Conservation (phyloP, 1,140 invertebrate genomes). For the Atopsyche davidsoni region DNA sequence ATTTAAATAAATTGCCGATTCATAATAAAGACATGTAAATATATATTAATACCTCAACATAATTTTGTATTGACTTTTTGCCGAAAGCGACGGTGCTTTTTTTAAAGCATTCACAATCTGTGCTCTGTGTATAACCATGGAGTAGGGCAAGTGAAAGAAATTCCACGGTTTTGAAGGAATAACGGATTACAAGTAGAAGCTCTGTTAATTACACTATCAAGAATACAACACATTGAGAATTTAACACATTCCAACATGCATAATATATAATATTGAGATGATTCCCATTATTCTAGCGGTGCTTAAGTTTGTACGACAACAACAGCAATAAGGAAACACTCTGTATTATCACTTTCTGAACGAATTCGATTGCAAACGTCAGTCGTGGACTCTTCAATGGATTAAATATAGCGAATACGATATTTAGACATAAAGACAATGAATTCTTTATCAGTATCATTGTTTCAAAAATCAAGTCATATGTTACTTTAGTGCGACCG, state of each 20-base stretch:
- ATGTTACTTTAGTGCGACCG: conserved; percentile 1
- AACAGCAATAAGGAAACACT: conserved; percentile 1
- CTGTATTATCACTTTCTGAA: conserved; percentile 2
- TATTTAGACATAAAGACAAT: neutral
- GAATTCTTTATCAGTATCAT: neutral
- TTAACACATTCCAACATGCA: neutral
- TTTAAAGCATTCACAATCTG: too few species aligned
- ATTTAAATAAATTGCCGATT: neutral
- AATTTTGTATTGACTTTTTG: too few species aligned
- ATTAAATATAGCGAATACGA: neutral
- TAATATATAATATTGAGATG: neutral
- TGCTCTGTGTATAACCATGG: too few species aligned
- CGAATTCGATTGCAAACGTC: conserved; percentile 1
- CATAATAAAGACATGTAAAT: too few species aligned
- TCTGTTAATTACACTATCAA: neutral
- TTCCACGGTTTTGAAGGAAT: too few species aligned
- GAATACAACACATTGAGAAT: neutral
- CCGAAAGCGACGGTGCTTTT: too few species aligned
- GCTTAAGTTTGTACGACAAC: neutral
- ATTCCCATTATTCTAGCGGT: neutral
- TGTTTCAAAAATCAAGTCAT: neutral
- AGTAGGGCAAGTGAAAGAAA: too few species aligned
- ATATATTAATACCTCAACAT: too few species aligned
- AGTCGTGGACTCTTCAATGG: neutral
- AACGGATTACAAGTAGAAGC: neutral